Conservation (phyloP, 2,888 invertebrate genomes). For the Amiota minor region DNA sequence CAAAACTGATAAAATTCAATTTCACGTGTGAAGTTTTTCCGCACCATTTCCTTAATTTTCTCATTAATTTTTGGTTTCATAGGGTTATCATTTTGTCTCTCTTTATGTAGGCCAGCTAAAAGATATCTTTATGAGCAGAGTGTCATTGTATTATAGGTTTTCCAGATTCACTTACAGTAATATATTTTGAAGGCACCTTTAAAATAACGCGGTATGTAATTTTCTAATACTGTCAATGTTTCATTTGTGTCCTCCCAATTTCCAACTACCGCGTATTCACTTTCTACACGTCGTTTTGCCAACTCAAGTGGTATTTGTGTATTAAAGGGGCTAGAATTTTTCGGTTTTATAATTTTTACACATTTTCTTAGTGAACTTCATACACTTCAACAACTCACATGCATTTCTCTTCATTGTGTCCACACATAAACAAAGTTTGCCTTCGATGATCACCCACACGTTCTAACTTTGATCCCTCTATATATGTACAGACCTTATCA, state of each 20-base stretch:
- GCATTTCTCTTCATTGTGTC: conserved; percentile 85
- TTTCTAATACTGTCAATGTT: conserved; percentile 87
- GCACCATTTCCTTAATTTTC: conserved; percentile 86
- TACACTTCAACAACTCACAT: conserved; percentile 76
- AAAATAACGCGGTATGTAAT: conserved; percentile 88
- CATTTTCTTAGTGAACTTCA: neutral
- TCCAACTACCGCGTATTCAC: conserved; percentile 90
- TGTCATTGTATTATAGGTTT: neutral
- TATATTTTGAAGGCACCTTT: conserved; percentile 82
- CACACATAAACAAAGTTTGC: conserved; percentile 92
- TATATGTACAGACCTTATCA: conserved; percentile 85
- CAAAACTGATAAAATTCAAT: conserved; percentile 95
- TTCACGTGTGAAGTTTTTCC: conserved; percentile 89
- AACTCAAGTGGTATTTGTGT: conserved; percentile 85
- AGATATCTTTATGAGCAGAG: conserved; percentile 28
- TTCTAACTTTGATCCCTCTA: conserved; percentile 86
- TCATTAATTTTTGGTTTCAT: conserved; percentile 90
- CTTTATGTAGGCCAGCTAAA: conserved; percentile 66
- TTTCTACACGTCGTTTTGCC: conserved; percentile 88
- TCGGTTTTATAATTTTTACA: conserved; percentile 9
- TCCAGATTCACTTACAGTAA: conserved; percentile 80
- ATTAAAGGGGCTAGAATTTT: conserved; percentile 83
- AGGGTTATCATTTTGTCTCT: conserved; percentile 84
- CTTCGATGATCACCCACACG: conserved; percentile 89
- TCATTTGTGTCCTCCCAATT: conserved; percentile 90